These are phyloP conservation scores for Zaprionus davidi DNA, from an alignment of 1,140 invertebrate species.

Conservation along the genomic window DNA sequence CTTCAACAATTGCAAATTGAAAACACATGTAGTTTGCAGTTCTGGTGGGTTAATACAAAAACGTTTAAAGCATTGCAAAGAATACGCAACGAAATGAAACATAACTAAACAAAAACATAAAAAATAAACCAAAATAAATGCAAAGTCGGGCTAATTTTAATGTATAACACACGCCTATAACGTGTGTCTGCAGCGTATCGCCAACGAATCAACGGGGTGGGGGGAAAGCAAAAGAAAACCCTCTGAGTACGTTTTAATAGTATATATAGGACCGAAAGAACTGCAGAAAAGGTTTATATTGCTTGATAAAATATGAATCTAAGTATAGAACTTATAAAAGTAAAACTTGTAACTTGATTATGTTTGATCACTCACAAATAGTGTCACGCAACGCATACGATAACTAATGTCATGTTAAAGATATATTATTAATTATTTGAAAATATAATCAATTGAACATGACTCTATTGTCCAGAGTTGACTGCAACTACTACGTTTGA, in stretches of 20 bases:
- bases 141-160: conserved; percentile 13
- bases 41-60: conserved; percentile 67
- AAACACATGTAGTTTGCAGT: conserved; percentile 65
- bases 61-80: conserved; percentile 74
- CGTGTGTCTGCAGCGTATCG: conserved; percentile 20
- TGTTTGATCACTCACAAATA: conserved; percentile 25
- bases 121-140: conserved; percentile 34
- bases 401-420: conserved; percentile 45
- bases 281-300: conserved; percentile 4
- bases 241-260: neutral
- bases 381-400: conserved; percentile 19
- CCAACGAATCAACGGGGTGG: conserved; percentile 18
- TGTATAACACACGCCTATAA: conserved; percentile 36
- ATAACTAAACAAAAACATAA: conserved; percentile 37
- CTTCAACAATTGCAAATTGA: conserved; percentile 69
- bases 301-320: neutral
- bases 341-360: conserved; percentile 45
- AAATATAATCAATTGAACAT: conserved; percentile 48
- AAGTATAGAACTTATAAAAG: conserved; percentile 18
- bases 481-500: conserved; percentile 64
- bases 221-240: conserved; percentile 18
- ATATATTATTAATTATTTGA: conserved; percentile 49
- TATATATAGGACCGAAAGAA: conserved; percentile 8
- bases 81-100: conserved; percentile 50
- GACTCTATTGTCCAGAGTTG: conserved; percentile 47